Conservation (phyloP, 2,797 vertebrate genomes). For the Microchirus variegatus region DNA sequence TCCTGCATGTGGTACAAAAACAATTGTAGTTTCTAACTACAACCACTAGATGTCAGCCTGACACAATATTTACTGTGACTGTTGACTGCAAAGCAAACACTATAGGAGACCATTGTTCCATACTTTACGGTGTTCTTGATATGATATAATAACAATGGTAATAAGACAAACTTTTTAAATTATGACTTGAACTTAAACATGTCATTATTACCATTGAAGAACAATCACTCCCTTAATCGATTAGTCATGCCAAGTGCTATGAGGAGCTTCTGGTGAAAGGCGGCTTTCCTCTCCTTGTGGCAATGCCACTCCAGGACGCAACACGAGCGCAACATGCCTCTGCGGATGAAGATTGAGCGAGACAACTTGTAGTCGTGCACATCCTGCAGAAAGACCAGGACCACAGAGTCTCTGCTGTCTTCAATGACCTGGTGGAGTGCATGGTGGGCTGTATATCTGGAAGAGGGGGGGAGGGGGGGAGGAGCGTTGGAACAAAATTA, state of each 20-base stretch:
- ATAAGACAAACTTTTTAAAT: not conserved
- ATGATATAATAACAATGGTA: not conserved
- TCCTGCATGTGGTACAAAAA: not conserved
- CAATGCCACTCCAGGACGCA: constrained; percentile 92
- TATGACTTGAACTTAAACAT: not conserved
- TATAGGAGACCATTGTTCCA: too few relatives aligned
- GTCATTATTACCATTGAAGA: not conserved
- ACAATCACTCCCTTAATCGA: constrained; percentile 59
- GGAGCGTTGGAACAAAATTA: not conserved
- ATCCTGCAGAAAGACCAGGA: constrained; percentile 91
- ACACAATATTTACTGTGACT: not conserved
- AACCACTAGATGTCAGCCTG: constrained; percentile 48
- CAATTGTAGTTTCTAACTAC: constrained; percentile 8
- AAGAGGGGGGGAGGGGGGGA: constrained; percentile 12
- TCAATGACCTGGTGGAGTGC: constrained; percentile 92
- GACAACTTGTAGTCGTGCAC: constrained; percentile 91
- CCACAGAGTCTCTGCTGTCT: constrained; percentile 90
- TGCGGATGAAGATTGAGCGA: constrained; percentile 85
- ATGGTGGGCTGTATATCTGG: constrained; percentile 91
- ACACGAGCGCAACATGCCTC: constrained; percentile 89
- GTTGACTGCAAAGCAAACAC: too few relatives aligned
- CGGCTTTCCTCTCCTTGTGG: constrained; percentile 85
- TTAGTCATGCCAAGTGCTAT: constrained; percentile 90
- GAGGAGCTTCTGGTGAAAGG: constrained; percentile 89
- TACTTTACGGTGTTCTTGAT: too few relatives aligned